Percentiles rank a stretch among this genome's conserved stretches.
Conservation (phyloP, 2,113 vertebrate genomes). For the Alosa alosa region DNA sequence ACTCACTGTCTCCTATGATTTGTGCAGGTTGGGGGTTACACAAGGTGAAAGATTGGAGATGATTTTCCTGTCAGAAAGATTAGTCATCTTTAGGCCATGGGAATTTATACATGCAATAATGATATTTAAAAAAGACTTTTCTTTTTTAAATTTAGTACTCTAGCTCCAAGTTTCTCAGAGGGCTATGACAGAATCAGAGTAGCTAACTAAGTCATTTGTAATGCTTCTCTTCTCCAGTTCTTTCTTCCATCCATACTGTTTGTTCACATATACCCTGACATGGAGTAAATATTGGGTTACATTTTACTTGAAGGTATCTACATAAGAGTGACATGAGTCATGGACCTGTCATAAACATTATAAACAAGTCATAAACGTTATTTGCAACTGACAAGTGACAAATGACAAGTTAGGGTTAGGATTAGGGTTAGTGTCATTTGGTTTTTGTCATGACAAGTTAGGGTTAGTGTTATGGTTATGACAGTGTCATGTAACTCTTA, state of each 20-base stretch:
- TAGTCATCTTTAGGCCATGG: background rate
- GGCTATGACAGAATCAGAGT: background rate
- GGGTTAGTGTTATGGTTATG: too few species aligned
- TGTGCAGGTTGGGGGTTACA: background rate
- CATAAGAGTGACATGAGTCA: too few species aligned
- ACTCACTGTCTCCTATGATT: constrained; percentile 30
- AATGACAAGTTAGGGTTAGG: too few species aligned
- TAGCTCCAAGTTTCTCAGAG: background rate
- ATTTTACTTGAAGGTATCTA: too few species aligned
- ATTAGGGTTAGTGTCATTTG: too few species aligned
- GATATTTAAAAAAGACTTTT: background rate
- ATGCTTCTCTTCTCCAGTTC: background rate
- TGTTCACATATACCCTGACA: background rate
- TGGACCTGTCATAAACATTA: too few species aligned
- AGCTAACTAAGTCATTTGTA: background rate
- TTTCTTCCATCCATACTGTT: background rate
- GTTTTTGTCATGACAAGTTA: too few species aligned
- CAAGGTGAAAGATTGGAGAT: too few species aligned
- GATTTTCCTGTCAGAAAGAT: background rate
- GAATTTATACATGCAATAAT: background rate
- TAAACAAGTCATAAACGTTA: too few species aligned
- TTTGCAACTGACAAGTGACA: too few species aligned
- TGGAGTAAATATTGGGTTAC: background rate
- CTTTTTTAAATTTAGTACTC: background rate
- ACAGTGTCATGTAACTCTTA: too few species aligned